Percentiles rank a stretch among this genome's conserved stretches.
These are phyloP conservation scores for Fistularia tabacaria DNA, from an alignment of 2,797 vertebrate genomes.

Conservation along the genomic window DNA sequence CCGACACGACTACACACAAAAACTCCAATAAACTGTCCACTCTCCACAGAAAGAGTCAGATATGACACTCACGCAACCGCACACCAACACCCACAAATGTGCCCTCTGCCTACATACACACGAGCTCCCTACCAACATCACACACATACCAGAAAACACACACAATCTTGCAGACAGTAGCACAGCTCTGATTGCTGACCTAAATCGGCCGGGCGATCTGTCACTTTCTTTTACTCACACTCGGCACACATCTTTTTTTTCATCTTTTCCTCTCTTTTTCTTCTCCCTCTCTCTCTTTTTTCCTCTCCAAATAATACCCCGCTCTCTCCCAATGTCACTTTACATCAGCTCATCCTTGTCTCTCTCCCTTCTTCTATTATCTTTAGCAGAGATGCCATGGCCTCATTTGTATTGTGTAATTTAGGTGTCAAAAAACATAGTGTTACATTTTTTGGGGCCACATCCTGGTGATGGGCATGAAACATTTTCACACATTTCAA, in stretches of 20 bases:
- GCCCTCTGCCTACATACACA: conserved; percentile 6
- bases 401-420: conserved; percentile 22
- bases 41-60: conserved; percentile 23
- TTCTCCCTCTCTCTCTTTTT: conserved; percentile 8
- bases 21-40: conserved; percentile 20
- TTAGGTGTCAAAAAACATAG: conserved; percentile 7
- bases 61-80: conserved; percentile 23
- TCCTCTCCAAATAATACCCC: conserved; percentile 38
- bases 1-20: conserved; percentile 9
- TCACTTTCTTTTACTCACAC: conserved; percentile 79
- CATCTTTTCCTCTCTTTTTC: conserved; percentile 17
- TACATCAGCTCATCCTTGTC: conserved; percentile 42
- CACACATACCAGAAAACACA: conserved; percentile 22
- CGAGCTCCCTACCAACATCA: conserved; percentile 10
- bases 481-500: background rate
- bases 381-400: conserved; percentile 24
- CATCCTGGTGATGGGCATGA: background rate
- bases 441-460: conserved; percentile 2
- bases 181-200: conserved; percentile 72
- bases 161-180: conserved; percentile 58
- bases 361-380: conserved; percentile 18
- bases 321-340: conserved; percentile 47
- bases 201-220: conserved; percentile 72
- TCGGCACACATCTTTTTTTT: conserved; percentile 60
- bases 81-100: conserved; percentile 21